Evolutionary conservation across 2,888 invertebrate genomes (phyloP), one percentile per base, ranked within the genome.

Genomic region (Zaprionus obscuricornis): DNA sequence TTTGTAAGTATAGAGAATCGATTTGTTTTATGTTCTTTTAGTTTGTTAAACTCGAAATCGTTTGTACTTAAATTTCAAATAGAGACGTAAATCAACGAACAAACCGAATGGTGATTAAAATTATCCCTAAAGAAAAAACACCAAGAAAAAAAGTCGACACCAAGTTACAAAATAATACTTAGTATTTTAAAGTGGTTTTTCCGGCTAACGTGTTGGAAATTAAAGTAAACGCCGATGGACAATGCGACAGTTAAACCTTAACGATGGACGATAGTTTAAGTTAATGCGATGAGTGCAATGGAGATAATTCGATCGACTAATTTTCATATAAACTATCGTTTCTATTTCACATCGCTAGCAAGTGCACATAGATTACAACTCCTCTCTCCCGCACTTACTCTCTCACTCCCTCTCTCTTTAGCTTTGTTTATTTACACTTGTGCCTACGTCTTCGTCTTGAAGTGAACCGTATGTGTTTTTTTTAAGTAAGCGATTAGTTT

Each of bases 401-500:
- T 7, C n/a, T 27, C 3, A 27, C n/a, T 27, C 10, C 63, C 42
- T 63, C 42, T 63, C 64, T 54, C 20, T 34, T 75, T 66, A 58
- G 54, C 60, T 59, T 73, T 68, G 78, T 82, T 68, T 77, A 67
- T 82, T 75, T 71, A 68, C 79, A 60, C 68, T 78, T 66, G 59
- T 55, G 52, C 31, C 37, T 47, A 34, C 20, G 37, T 42, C 54
- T 52, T 45, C 46, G 37, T 40, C 49, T 60, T 22, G n/a, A 17
- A 33, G 40, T 27, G 11, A 29, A 33, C 24, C 24, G 54, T 37
- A 42, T 57, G 47, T 64, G 26, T 45, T 29, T 22, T 70, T 79
- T 77, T 76, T 74, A 77, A 84, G 67, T 67, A 73, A 76, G 82
- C 74, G 81, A 79, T 84, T 84, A 79, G 68, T 66, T 58, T 55